phyloP scores from a whole-genome alignment of 2,888 invertebrate genomes.

The Salticus scenicus region DNA sequence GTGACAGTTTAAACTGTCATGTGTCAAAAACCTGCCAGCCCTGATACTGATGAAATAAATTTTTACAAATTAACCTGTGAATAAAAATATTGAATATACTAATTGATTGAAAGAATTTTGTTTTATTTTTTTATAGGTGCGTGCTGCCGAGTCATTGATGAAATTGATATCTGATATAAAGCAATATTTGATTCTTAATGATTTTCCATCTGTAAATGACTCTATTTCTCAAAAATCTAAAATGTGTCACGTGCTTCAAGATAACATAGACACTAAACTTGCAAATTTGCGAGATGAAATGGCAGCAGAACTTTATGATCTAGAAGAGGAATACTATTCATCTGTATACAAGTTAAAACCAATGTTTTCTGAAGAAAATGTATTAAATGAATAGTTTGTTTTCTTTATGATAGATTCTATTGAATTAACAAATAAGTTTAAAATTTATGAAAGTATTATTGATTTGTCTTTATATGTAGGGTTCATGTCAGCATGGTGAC shows the following conservation, averaged over 20 bases:
- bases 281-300: conserved; percentile 95
- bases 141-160: conserved; percentile 97
- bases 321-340: conserved; percentile 92
- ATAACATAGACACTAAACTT: conserved; percentile 93
- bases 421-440: no score
- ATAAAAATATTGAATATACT: no score
- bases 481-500: no score
- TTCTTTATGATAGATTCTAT: no score
- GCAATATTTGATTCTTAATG: conserved; percentile 97
- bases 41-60: no score
- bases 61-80: no score
- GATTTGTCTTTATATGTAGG: no score
- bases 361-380: conserved; percentile 55
- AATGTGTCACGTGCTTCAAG: conserved; percentile 90
- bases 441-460: no score
- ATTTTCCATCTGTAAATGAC: conserved; percentile 98
- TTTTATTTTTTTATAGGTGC: conserved; percentile 81
- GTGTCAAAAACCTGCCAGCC: no score
- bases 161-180: conserved; percentile 98
- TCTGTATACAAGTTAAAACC: conserved; percentile 61
- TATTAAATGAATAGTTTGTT: conserved; percentile 23
- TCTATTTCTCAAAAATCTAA: conserved; percentile 94
- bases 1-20: no score
- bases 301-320: conserved; percentile 92
- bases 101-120: no score